Evolutionary conservation across 1,140 invertebrate species (phyloP), one percentile per base, ranked within the genome.

Genomic region (Pteromalus puparum): DNA sequence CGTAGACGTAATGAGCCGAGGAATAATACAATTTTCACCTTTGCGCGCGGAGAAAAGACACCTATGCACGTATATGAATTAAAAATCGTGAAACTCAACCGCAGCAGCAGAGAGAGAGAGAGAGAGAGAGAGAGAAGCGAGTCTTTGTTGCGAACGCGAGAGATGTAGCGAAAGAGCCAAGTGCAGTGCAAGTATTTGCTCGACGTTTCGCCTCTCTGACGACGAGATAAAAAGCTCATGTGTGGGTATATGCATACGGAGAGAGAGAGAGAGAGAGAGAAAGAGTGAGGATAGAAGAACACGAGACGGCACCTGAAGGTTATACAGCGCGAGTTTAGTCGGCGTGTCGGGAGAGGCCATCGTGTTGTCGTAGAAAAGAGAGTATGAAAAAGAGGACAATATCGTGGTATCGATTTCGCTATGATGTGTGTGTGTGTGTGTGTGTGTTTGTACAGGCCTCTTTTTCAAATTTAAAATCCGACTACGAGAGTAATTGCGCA

Each of bases 251-350:
- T 53, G 12, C 18, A 12, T 7, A 42, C 2, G 5, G 34, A 34
- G 34, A 34, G 34, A 34, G 34, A 34, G 48, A 53, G 48, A 68
- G 21, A n/a, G 24, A 61, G 13, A 61, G n/a, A 65, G n/a, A 21
- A 7, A 65, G 53, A 61, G 53, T 18, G 61, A 6, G n/a, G 15
- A 21, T 24, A 65, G 68, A 15, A 42, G 72, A 74, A 74, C 34
- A 74, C 21, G 74, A 46, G 74, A 76, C 74, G 74, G 21, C 30
- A 9, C 42, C 46, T 10, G 42, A 76, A 46, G 74, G 42, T 76
- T 76, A 18, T 21, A 9, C 15, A n/a, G 26, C 67, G 67, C 24
- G 26, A 70, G 30, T 26, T 48, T 46, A 76, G n/a, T 26, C 74
- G n/a, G 42, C n/a, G 74, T 46, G 24, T 18, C 74, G 74, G 2